phyloP scores from a whole-genome alignment of 2,113 vertebrate species.

The Dasypus novemcinctus region DNA sequence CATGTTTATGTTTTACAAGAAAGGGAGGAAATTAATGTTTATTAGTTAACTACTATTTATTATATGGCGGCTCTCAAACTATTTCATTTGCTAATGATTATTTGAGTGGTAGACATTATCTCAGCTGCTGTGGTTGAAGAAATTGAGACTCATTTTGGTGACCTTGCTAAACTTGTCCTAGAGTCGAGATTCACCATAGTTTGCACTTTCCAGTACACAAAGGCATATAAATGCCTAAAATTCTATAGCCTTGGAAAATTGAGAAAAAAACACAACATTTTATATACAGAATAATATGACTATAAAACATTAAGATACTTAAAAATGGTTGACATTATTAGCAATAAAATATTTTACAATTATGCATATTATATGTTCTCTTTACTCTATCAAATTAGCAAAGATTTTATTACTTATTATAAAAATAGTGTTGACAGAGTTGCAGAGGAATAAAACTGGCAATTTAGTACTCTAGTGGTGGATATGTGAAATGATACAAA shows the following conservation, averaged over 20 bases:
- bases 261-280: not conserved
- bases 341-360: not conserved
- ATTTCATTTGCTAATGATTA: not conserved
- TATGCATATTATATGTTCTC: not conserved
- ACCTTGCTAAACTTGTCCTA: not conserved
- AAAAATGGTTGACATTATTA: not conserved
- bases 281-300: not conserved
- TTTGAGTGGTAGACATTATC: not conserved
- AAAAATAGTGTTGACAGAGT: not conserved
- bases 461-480: not conserved
- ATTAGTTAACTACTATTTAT: not conserved
- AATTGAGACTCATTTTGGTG: not conserved
- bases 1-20: not conserved
- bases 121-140: not conserved
- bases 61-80: not conserved
- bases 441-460: not conserved
- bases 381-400: not conserved
- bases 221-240: not conserved
- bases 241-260: not conserved
- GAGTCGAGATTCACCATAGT: not conserved
- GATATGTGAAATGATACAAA: not conserved
- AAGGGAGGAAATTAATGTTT: not conserved
- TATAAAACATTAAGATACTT: not conserved
- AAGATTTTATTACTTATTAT: not conserved
- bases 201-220: not conserved